A percentile compares a stretch with the other conserved stretches of the same genome.
phyloP scores from a whole-genome alignment of 2,888 invertebrate species.

The Biston betularia region DNA sequence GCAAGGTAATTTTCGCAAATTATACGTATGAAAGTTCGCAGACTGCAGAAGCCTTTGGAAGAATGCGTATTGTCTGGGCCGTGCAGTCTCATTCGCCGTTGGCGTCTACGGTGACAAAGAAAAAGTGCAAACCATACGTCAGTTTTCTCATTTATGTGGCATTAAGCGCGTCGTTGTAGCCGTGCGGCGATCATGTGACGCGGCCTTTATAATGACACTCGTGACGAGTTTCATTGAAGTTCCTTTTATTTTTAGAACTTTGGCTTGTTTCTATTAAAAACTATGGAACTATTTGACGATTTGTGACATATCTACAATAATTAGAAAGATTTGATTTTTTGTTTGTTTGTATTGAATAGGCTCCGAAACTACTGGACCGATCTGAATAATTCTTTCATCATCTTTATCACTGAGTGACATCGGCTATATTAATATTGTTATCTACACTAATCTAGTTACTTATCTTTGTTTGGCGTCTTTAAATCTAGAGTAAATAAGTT shows the following conservation, averaged over 20 bases:
- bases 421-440: no score
- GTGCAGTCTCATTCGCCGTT: conserved; percentile 41
- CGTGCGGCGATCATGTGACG: conserved; percentile 40
- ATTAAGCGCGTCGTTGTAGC: conserved; percentile 49
- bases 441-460: no score
- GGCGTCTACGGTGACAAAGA: conserved; percentile 54
- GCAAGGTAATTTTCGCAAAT: conserved; percentile 65
- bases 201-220: conserved; percentile 42
- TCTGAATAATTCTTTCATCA: no score
- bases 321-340: no score
- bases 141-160: conserved; percentile 44
- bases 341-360: no score
- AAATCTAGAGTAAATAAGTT: no score
- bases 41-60: conserved; percentile 56
- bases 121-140: conserved; percentile 60
- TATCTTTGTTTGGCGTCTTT: no score
- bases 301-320: no score
- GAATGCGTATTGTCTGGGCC: conserved; percentile 57
- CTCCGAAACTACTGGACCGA: no score
- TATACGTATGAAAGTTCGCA: conserved; percentile 65
- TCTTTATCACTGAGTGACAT: no score
- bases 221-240: conserved; percentile 3
- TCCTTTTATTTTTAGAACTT: neutral
- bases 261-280: no score
- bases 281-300: no score